These are phyloP conservation scores for Spodoptera litura DNA, from an alignment of 1,140 invertebrate species.

Conservation along the genomic window DNA sequence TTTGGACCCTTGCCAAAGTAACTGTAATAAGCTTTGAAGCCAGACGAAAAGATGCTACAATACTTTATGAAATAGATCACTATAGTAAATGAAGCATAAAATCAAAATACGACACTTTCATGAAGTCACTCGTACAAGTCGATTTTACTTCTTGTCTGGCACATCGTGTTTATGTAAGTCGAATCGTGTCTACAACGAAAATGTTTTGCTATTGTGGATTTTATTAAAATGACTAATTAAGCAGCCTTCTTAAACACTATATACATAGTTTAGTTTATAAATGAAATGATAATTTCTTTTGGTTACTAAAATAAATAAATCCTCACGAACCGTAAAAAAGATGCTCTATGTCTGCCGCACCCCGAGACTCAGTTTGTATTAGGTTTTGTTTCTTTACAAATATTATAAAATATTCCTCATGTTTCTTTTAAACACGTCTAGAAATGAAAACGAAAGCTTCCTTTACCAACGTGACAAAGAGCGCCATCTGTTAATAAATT, in stretches of 20 bases:
- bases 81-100: constrained; percentile 28
- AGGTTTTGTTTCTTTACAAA: no score
- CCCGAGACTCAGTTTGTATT: no score
- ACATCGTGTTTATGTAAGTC: neutral
- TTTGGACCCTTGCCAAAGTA: constrained; percentile 30
- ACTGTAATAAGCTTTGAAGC: constrained; percentile 26
- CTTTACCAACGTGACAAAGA: neutral
- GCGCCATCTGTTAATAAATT: constrained; percentile 17
- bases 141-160: neutral
- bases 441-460: no score
- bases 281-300: neutral
- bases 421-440: no score
- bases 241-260: no score
- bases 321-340: no score
- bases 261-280: no score
- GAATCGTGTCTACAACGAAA: neutral
- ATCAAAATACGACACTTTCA: constrained; percentile 24
- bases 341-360: no score
- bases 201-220: neutral
- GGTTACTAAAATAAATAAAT: neutral
- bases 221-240: no score
- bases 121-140: neutral
- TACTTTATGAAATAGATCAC: constrained; percentile 2
- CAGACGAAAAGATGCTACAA: constrained; percentile 23
- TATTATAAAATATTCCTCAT: no score